phyloP scores from a whole-genome alignment of 2,888 invertebrate genomes.

The Cloeon dipterum region DNA sequence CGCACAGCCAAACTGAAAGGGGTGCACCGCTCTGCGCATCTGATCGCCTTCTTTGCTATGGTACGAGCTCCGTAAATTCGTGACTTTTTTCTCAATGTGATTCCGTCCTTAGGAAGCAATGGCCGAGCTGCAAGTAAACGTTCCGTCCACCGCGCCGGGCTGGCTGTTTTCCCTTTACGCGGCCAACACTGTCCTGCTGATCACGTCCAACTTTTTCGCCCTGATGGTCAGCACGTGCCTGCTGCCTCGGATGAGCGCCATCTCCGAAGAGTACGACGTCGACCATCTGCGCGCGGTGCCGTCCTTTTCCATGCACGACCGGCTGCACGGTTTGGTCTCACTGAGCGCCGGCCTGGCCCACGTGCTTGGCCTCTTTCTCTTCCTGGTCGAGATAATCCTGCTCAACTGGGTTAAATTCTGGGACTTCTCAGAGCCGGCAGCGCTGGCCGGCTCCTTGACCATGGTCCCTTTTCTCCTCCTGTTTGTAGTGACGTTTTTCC shows the following conservation, averaged over 20 bases:
- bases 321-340: slow-evolving; percentile 21
- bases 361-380: slow-evolving; percentile 29
- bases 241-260: slow-evolving; percentile 32
- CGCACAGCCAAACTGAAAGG: slow-evolving; percentile 86
- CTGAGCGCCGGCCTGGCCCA: slow-evolving; percentile 34
- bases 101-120: slow-evolving; percentile 30
- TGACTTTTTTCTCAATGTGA: slow-evolving; percentile 16
- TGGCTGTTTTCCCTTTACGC: slow-evolving; percentile 26
- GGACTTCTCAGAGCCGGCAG: slow-evolving; percentile 14
- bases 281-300: slow-evolving; percentile 15
- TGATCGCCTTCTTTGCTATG: slow-evolving; percentile 86
- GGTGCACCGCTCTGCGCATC: slow-evolving; percentile 76
- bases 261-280: slow-evolving; percentile 17
- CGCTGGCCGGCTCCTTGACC: slow-evolving; percentile 21
- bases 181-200: slow-evolving; percentile 28
- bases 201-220: slow-evolving; percentile 32
- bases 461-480: slow-evolving; percentile 27
- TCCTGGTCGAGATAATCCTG: slow-evolving; percentile 29
- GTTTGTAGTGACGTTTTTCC: slow-evolving; percentile 26
- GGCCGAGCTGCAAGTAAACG: slow-evolving; percentile 28
- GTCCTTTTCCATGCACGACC: slow-evolving; percentile 13
- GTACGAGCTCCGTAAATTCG: slow-evolving; percentile 36
- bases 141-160: slow-evolving; percentile 16
- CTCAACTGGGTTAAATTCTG: slow-evolving; percentile 32
- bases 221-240: slow-evolving; percentile 39